phyloP scores from a whole-genome alignment of 2,113 vertebrate species.

The Lutjanus erythropterus region DNA sequence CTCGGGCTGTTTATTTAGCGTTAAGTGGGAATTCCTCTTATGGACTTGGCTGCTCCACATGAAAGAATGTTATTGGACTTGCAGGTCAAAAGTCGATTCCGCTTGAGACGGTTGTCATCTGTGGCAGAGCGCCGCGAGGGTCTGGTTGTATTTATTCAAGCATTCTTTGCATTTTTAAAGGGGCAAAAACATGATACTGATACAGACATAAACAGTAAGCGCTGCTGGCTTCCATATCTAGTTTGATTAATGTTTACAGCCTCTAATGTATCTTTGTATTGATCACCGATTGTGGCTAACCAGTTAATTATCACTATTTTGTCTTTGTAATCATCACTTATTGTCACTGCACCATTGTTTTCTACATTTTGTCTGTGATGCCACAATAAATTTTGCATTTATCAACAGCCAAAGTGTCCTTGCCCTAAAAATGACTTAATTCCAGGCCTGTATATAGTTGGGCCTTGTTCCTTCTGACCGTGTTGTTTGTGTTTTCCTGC shows the following conservation, averaged over 20 bases:
- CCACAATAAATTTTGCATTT: too few species aligned
- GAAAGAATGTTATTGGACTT: conserved; percentile 37
- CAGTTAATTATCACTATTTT: too few species aligned
- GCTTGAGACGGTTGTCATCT: conserved; percentile 23
- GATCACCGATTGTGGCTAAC: too few species aligned
- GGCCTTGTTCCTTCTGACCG: background rate
- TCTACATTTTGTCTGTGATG: too few species aligned
- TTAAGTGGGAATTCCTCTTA: conserved; percentile 46
- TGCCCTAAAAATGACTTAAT: too few species aligned
- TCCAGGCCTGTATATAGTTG: too few species aligned
- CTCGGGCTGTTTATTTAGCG: conserved; percentile 38
- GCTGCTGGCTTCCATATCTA: too few species aligned
- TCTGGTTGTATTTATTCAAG: conserved; percentile 40
- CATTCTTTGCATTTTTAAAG: conserved; percentile 40
- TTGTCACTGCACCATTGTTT: too few species aligned
- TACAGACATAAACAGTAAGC: background rate
- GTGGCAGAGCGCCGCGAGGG: background rate
- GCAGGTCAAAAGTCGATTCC: conserved; percentile 48
- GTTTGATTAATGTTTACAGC: too few species aligned
- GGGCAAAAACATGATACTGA: background rate
- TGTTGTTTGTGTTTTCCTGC: background rate
- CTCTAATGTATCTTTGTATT: too few species aligned
- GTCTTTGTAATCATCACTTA: too few species aligned
- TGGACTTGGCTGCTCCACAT: conserved; percentile 17
- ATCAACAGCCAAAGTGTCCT: too few species aligned